phyloP scores from a whole-genome alignment of 2,113 vertebrate species.

The Nettapus auritus region DNA sequence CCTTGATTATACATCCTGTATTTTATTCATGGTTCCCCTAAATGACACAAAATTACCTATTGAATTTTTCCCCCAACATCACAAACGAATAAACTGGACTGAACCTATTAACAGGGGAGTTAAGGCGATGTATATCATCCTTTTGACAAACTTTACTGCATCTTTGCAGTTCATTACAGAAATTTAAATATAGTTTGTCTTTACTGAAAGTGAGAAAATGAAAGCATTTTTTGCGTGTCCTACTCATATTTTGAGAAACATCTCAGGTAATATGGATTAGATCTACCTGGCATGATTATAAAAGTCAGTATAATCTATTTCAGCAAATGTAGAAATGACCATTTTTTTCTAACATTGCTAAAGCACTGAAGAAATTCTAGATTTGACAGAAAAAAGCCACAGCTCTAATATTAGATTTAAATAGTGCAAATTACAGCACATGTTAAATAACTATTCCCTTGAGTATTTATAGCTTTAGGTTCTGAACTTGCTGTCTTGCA shows the following conservation, averaged over 20 bases:
- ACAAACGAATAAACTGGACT: background rate
- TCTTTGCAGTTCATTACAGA: background rate
- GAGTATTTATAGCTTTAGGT: constrained; percentile 63
- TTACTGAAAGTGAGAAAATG: constrained; percentile 10
- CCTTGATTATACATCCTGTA: background rate
- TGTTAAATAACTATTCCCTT: constrained; percentile 65
- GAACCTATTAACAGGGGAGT: background rate
- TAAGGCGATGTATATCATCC: background rate
- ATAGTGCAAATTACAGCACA: constrained; percentile 65
- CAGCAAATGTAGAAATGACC: constrained; percentile 52
- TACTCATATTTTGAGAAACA: constrained; percentile 7
- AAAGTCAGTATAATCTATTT: constrained; percentile 1
- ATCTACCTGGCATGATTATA: background rate
- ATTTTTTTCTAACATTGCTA: constrained; percentile 37
- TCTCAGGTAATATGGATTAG: background rate
- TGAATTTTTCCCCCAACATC: background rate
- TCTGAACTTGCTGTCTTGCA: constrained; percentile 35
- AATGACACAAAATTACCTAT: constrained; percentile 42
- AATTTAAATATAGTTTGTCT: constrained; percentile 39
- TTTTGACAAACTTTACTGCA: background rate
- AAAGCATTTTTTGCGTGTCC: constrained; percentile 22
- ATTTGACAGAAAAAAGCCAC: constrained; percentile 62
- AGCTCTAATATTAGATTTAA: constrained; percentile 74
- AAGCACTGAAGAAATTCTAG: constrained; percentile 4
- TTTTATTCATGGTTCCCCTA: background rate